Evolutionary conservation across 2,113 vertebrate genomes (phyloP).

Genomic region (Numenius arquata): DNA sequence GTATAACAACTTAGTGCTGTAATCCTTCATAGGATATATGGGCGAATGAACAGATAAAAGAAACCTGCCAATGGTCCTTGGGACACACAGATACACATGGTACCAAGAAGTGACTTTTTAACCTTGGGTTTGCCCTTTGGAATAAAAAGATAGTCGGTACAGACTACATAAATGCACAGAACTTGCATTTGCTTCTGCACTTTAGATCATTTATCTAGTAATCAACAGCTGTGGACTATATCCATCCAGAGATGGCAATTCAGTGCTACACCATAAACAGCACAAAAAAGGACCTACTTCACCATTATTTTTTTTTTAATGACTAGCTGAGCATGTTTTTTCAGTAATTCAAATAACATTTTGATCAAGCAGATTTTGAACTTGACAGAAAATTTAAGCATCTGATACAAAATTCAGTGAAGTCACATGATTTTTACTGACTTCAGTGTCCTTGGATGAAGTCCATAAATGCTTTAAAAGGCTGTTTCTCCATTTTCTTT

Average conservation of each 20-base stretch:
- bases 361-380: neutral
- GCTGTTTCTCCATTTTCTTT: neutral
- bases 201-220: neutral
- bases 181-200: neutral
- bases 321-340: neutral
- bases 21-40: neutral
- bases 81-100: neutral
- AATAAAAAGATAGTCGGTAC: neutral
- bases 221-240: neutral
- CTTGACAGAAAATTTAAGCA: neutral
- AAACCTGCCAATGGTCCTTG: neutral
- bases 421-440: neutral
- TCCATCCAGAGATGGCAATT: neutral
- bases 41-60: constrained; percentile 13
- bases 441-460: neutral
- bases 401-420: neutral
- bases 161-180: neutral
- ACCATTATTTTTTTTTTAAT: neutral
- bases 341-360: neutral
- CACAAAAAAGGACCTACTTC: neutral
- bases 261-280: neutral
- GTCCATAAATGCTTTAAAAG: neutral
- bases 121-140: neutral
- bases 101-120: neutral
- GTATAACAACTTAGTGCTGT: constrained; percentile 45